These are phyloP conservation scores for Exephanes ischioxanthus DNA, from an alignment of 2,888 invertebrate species.

Conservation along the genomic window DNA sequence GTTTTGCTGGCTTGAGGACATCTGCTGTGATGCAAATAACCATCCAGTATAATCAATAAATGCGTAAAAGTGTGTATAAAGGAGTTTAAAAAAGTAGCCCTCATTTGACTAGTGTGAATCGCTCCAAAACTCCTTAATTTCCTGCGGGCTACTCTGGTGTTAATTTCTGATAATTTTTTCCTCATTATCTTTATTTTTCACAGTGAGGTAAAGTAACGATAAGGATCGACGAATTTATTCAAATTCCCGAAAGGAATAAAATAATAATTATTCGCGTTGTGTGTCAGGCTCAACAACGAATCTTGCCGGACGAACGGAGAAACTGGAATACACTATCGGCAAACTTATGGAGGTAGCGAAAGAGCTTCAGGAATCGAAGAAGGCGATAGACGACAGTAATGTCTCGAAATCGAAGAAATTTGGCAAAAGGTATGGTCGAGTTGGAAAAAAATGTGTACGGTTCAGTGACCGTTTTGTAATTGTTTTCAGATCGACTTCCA, in stretches of 20 bases:
- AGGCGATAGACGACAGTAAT: constrained; percentile 77
- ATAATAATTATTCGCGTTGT: not conserved
- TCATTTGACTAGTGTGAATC: no score
- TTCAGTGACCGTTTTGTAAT: constrained; percentile 46
- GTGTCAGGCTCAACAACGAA: constrained; percentile 74
- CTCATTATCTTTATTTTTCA: no score
- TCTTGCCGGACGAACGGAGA: constrained; percentile 80
- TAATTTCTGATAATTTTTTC: no score
- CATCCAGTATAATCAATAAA: no score
- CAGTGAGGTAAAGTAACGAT: no score
- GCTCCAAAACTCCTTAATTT: no score
- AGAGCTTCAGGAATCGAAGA: constrained; percentile 82
- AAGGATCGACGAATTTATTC: no score
- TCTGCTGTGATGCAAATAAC: no score
- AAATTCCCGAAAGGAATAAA: not conserved
- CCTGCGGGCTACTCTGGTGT: no score
- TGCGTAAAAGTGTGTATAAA: no score
- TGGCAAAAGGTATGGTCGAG: constrained; percentile 78
- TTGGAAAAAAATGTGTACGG: not conserved
- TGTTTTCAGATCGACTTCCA: constrained; percentile 88
- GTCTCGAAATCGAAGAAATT: constrained; percentile 79
- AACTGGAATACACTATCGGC: constrained; percentile 82
- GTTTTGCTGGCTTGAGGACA: no score
- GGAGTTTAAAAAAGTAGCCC: no score
- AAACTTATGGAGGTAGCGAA: constrained; percentile 83